phyloP scores from a whole-genome alignment of 2,888 invertebrate species.

The Mechanitis messenoides region DNA sequence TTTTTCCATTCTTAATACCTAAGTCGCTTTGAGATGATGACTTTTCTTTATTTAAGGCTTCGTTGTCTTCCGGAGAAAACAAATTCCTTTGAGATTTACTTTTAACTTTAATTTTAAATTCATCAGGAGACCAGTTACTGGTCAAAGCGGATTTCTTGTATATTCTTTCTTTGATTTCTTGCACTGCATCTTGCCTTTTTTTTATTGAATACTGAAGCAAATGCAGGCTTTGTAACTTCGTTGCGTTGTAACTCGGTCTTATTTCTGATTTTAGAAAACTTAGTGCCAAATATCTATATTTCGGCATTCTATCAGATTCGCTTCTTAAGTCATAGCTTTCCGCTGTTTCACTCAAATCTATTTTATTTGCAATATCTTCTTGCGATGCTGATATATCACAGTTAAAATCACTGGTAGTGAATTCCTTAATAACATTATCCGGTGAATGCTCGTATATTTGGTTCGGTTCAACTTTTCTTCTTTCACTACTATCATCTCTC shows the following conservation, averaged over 20 bases:
- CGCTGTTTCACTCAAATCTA: slow-evolving; percentile 70
- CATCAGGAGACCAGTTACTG: slow-evolving; percentile 43
- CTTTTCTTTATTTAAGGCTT: slow-evolving; percentile 42
- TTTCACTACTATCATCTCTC: slow-evolving; percentile 41
- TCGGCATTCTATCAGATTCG: slow-evolving; percentile 57
- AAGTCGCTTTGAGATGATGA: slow-evolving; percentile 49
- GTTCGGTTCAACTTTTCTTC: slow-evolving; percentile 44
- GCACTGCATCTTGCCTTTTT: slow-evolving; percentile 80
- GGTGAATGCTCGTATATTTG: slow-evolving; percentile 69
- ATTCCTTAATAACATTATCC: slow-evolving; percentile 56
- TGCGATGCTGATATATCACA: slow-evolving; percentile 52
- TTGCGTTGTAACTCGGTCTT: slow-evolving; percentile 83
- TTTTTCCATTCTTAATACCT: slow-evolving; percentile 51
- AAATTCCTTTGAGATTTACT: slow-evolving; percentile 58
- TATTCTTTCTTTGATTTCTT: slow-evolving; percentile 69
- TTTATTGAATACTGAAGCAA: slow-evolving; percentile 83
- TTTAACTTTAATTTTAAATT: slow-evolving; percentile 44
- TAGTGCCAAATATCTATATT: slow-evolving; percentile 65
- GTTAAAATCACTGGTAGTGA: slow-evolving; percentile 45
- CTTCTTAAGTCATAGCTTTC: slow-evolving; percentile 66
- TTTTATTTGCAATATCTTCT: slow-evolving; percentile 55
- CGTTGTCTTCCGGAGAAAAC: slow-evolving; percentile 53
- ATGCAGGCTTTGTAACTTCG: slow-evolving; percentile 82
- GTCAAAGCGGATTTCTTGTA: slow-evolving; percentile 64
- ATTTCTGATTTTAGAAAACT: slow-evolving; percentile 79